Evolutionary conservation across 1,140 invertebrate genomes (phyloP), one percentile per base, ranked within the genome.

Genomic region (Psilanteris sp.): DNA sequence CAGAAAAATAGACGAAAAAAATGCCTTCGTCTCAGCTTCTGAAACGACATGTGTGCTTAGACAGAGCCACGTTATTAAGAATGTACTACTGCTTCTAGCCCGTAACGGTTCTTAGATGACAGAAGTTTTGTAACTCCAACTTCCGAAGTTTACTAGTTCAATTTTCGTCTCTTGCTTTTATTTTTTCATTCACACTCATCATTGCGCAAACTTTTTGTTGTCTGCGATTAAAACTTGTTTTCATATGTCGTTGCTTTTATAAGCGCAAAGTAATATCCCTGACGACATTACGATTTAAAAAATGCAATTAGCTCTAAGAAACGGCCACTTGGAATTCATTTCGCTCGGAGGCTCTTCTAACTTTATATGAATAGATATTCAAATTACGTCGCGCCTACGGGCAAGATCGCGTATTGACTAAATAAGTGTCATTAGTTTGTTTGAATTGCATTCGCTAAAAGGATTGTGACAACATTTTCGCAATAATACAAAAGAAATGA

Each of bases 281-380:
- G n/a, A n/a, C n/a, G n/a, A n/a, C n/a, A n/a, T n/a, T n/a, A n/a
- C n/a, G 4, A n/a, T 24, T 55, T 55, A 55, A 41, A 39, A 55
- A 55, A 24, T 32, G 9, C 37, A 57, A 57, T 57, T 57, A 57
- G 27, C n/a, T 8, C 9, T 8, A 27, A 43, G 37, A 43, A 57
- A 43, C 27, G 52, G 29, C 11, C 20, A 27, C 31, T 61, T 15
- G 31, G 46, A 46, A 61, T 61, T 34, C 31, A 37, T 46, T 46
- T 46, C 14, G n/a, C 27, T 44, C 41, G 14, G 14, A 54, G 34
- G 39, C 31, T 41, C 36, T 55, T 55, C 9, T 20, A 61, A 46
- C 39, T 46, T 46, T 61, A n/a, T n/a, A n/a, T 34, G 7, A 32
- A 44, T 26, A 11, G 39, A 32, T 14, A 59, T 22, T 43, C 43